These are phyloP conservation scores for Vesta saturnalis DNA, from an alignment of 2,888 invertebrate species.

Conservation along the genomic window DNA sequence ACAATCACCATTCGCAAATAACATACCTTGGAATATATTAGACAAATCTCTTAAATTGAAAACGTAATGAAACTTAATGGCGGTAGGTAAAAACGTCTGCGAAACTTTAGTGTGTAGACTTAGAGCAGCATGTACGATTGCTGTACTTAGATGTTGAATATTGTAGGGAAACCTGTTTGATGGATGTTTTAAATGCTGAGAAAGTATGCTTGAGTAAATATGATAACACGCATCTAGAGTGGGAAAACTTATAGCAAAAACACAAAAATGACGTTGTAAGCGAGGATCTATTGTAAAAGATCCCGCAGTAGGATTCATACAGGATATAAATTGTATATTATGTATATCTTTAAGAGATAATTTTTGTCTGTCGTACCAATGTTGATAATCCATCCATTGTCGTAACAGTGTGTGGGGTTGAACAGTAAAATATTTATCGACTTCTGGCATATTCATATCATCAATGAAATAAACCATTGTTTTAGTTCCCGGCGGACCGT, in stretches of 20 bases:
- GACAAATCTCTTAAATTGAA: conserved; percentile 93
- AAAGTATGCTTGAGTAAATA: conserved; percentile 86
- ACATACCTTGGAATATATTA: conserved; percentile 92
- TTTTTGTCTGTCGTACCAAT: conserved; percentile 94
- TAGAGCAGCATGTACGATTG: conserved; percentile 77
- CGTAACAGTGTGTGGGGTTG: conserved; percentile 94
- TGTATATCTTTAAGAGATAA: conserved; percentile 89
- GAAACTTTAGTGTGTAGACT: conserved; percentile 80
- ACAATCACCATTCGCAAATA: conserved; percentile 82
- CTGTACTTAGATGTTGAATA: conserved; percentile 69
- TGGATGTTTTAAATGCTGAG: conserved; percentile 76
- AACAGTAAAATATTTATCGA: conserved; percentile 93
- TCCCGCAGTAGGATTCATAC: conserved; percentile 97
- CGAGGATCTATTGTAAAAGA: conserved; percentile 94
- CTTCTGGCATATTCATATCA: conserved; percentile 98
- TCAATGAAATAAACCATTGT: conserved; percentile 93
- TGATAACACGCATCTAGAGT: conserved; percentile 81
- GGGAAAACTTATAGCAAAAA: conserved; percentile 90
- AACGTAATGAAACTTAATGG: conserved; percentile 93
- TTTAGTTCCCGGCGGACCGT: conserved; percentile 91
- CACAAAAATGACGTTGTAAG: conserved; percentile 87
- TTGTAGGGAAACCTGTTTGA: conserved; percentile 71
- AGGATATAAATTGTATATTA: conserved; percentile 93
- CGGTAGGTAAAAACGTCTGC: conserved; percentile 87
- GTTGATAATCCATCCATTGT: conserved; percentile 92